Percentiles rank a stretch among this genome's conserved stretches.
Conservation (phyloP, 2,113 vertebrate species). For the Cyphotilapia sp. region DNA sequence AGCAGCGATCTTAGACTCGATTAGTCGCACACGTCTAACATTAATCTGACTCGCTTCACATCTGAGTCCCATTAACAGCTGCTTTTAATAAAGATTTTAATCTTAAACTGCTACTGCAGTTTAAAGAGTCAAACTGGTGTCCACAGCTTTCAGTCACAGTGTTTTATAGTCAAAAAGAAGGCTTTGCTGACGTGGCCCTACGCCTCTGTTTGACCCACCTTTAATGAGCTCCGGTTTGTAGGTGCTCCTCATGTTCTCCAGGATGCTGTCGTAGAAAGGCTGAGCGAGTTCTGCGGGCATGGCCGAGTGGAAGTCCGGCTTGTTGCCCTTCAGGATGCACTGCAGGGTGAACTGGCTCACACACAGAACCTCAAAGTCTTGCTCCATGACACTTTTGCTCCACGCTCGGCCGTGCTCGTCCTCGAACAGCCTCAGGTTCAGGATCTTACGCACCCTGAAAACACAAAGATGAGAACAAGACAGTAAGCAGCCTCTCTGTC, state of each 20-base stretch:
- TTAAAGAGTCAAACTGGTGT: neutral
- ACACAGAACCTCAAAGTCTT: slow-evolving; percentile 86
- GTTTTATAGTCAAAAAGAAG: neutral
- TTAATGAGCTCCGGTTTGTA: slow-evolving; percentile 89
- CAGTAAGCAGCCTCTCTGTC: neutral
- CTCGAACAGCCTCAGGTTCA: slow-evolving; percentile 91
- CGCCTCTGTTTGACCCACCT: slow-evolving; percentile 63
- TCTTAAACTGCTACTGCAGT: neutral
- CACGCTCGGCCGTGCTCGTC: slow-evolving; percentile 89
- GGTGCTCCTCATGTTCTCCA: slow-evolving; percentile 83
- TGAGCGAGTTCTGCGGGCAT: slow-evolving; percentile 88
- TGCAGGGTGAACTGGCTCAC: slow-evolving; percentile 97
- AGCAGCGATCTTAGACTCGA: neutral
- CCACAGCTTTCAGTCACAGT: neutral
- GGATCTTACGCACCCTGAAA: slow-evolving; percentile 88
- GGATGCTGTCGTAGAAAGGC: slow-evolving; percentile 84
- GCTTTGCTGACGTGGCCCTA: neutral
- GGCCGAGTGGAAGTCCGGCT: slow-evolving; percentile 91
- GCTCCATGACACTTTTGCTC: slow-evolving; percentile 91
- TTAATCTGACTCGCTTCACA: neutral
- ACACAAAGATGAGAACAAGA: neutral
- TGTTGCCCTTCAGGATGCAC: slow-evolving; percentile 92
- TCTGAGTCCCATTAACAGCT: neutral
- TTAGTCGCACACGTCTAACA: neutral
- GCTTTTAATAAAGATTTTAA: neutral